These are phyloP conservation scores for Pygoscelis antarcticus DNA, from an alignment of 2,113 vertebrate species.

Conservation along the genomic window DNA sequence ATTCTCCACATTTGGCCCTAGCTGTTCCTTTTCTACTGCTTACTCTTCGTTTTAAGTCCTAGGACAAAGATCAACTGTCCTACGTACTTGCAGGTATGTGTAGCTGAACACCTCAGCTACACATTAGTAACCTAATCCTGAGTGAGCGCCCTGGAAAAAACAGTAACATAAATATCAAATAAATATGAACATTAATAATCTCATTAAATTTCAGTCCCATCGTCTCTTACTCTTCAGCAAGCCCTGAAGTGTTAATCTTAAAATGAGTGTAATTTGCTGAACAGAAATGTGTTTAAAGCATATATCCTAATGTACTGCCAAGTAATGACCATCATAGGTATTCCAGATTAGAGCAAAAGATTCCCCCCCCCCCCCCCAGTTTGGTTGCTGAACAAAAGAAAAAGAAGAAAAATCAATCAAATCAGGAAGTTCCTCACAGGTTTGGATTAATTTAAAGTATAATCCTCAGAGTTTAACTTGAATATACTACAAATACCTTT, in stretches of 20 bases:
- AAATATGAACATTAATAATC: not conserved
- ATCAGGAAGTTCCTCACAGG: not conserved
- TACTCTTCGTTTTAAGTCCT: not conserved
- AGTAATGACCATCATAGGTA: not conserved
- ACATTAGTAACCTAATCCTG: not conserved
- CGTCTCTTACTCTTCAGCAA: not conserved
- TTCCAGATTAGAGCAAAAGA: not conserved
- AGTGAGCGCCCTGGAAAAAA: not conserved
- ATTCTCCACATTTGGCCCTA: not conserved
- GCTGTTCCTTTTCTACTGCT: not conserved
- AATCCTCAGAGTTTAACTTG: not conserved
- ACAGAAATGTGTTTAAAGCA: not conserved
- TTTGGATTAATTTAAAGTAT: not conserved
- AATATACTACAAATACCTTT: not conserved
- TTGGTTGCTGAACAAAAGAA: not conserved
- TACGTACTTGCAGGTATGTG: not conserved
- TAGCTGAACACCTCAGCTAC: not conserved
- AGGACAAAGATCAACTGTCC: not conserved
- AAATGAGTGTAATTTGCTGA: not conserved
- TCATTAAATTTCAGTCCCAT: not conserved
- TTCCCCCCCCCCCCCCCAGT: not conserved
- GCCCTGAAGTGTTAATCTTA: not conserved
- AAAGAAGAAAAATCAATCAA: not conserved
- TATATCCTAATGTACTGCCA: not conserved
- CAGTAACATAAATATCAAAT: not conserved